Base-by-base conservation (phyloP, 2,797 vertebrate genomes). In the Phaenicophaeus curvirostris region DNA sequence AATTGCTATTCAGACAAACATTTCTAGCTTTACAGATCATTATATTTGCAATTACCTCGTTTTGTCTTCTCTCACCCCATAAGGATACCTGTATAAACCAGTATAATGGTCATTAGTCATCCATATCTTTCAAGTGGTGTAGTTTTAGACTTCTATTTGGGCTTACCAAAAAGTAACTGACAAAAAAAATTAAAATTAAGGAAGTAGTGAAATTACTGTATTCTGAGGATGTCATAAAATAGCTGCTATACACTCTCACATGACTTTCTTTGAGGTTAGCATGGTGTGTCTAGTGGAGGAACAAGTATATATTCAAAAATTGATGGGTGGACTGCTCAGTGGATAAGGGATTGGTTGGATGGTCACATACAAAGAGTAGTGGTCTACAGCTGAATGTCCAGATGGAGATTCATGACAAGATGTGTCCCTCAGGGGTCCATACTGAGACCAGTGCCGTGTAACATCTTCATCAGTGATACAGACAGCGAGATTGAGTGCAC, bases 1-100 rank as follows among this genome's bases (percentile, higher is more conserved):
- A 94, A 94, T 63, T 93, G 41, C 59, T 82, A 35, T 90, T 94
- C 82, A 90, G 68, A 89, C 54, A 87, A 95, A 81, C 50, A 71
- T 93, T 85, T 93, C 72, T 72, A 82, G 51, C 54, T 82, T 90
- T 69, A 48, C 28, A 71, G 55, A 33, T 84, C 69, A 73, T 89
- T 92, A 54, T 95, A 93, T 85, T 87, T 90, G 19, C 80, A 90
- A 85, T 88, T 87, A 65, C 63, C 17, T 92, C 30, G 82, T 92
- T 93, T 89, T 79, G 15, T 86, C 71, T 91, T 88, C 75, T 86
- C 17, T 91, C 39, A 69, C 53, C 54, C 96, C 85, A 30, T 92
- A 87, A 76, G 27, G 44, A 74, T 91, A 55, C n/a, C 35, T 88
- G 67, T 84, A 21, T 87, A 59, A 94, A 89, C 8, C 35, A 33